phyloP scores from a whole-genome alignment of 2,888 invertebrate genomes.

The Kuschelorhynchus macadamiae region DNA sequence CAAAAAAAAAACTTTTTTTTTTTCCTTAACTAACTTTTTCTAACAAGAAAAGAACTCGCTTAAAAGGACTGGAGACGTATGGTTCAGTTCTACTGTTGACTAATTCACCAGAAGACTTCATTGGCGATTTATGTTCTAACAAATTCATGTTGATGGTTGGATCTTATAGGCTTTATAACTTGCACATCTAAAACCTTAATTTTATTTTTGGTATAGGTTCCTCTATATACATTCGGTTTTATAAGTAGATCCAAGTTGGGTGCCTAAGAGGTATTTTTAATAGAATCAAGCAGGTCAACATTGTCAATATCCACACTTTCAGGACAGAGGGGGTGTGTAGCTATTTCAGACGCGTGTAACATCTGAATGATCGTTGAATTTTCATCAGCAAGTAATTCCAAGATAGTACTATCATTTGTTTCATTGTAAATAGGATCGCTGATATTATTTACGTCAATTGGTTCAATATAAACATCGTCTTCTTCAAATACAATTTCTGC shows the following conservation, averaged over 20 bases:
- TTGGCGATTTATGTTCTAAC: constrained; percentile 10
- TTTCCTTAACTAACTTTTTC: too few relatives aligned
- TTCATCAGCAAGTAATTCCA: too few relatives aligned
- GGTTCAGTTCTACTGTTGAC: not conserved
- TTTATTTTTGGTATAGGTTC: constrained; percentile 4
- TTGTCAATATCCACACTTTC: not conserved
- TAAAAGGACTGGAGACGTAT: too few relatives aligned
- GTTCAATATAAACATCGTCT: not conserved
- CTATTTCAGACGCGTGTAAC: not conserved
- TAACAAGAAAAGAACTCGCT: too few relatives aligned
- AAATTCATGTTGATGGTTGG: not conserved
- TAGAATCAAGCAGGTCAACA: not conserved
- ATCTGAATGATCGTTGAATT: not conserved
- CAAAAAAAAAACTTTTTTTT: too few relatives aligned
- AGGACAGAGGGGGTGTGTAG: not conserved
- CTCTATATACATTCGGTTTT: not conserved
- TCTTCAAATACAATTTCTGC: constrained; percentile 5
- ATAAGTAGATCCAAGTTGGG: not conserved
- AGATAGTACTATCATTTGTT: not conserved
- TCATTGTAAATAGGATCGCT: not conserved
- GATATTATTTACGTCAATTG: not conserved
- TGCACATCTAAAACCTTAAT: constrained; percentile 14
- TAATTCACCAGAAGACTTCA: not conserved
- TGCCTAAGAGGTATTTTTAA: not conserved
- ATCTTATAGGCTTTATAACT: constrained; percentile 8